Base-by-base conservation (phyloP, 2,113 vertebrate genomes). In the Cyrtonyx montezumae region DNA sequence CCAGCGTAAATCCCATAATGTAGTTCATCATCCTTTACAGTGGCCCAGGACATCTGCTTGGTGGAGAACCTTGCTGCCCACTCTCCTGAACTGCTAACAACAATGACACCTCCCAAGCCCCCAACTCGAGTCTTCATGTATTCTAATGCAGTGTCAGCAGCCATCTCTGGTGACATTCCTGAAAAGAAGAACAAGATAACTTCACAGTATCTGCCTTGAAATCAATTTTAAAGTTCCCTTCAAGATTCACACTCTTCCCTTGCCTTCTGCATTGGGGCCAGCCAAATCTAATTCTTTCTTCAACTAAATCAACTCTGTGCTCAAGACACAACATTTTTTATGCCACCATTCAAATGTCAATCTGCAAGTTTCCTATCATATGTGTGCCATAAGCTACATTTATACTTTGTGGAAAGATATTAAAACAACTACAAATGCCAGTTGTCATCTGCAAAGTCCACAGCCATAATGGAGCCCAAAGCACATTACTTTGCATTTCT, bases 21-120 rank as follows among this genome's bases (percentile, higher is more conserved):
- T 66, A 99, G 85, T 37, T 97, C 97, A 30, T 97, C 97, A 7
- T 96, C 97, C 95, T 98, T 98, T 3, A 97, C 98, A 2, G 98
- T 97, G 6, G 99, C 99, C 99, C 99, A 99, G 36, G 97, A 74
- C 99, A 99, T 99, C 78, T 98, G 97, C 23, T 70, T 58, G 28
- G 98, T 99, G 94, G 94, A 98, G 97, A 98, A 99, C 55, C 97
- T 98, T 34, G 98, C 98, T 8, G 98, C 97, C 99, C 99, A 99
- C 55, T 96, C 95, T 36, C 99, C 99, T 55, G 96, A 95, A 42
- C 78, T 97, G 97, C 94, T 98, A 81, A 99, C 96, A 45, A 99
- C 96, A 93, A 99, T 98, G 81, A 98, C 96, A 28, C 99, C 99
- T 2, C 98, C 99, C 45, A 98, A 65, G 2, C 98, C 98, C 9